phyloP scores from a whole-genome alignment of 2,888 invertebrate species.

The Pharmacophagus antenor region DNA sequence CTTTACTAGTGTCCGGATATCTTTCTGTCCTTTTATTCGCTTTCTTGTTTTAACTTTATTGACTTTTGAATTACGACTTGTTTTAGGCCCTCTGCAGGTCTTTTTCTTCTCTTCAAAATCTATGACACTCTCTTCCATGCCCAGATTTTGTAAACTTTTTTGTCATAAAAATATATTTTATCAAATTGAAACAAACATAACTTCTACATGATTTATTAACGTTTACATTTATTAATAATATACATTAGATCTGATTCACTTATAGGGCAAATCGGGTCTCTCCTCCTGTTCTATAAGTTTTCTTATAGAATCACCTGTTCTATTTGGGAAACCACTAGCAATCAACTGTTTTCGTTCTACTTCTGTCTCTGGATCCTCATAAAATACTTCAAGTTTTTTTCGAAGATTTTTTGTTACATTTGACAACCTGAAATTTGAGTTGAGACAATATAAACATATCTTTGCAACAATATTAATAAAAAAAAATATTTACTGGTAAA shows the following conservation, averaged over 20 bases:
- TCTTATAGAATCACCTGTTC: slow-evolving; percentile 49
- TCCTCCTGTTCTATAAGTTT: slow-evolving; percentile 48
- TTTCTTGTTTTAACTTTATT: slow-evolving; percentile 35
- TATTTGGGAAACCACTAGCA: slow-evolving; percentile 53
- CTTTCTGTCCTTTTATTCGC: slow-evolving; percentile 61
- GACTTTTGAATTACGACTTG: slow-evolving; percentile 32
- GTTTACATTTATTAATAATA: slow-evolving; percentile 23
- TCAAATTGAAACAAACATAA: slow-evolving; percentile 55
- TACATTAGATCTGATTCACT: slow-evolving; percentile 38
- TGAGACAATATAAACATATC: slow-evolving; percentile 29
- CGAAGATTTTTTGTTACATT: slow-evolving; percentile 51
- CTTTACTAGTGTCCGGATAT: slow-evolving; percentile 62
- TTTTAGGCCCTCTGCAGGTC: slow-evolving; percentile 50
- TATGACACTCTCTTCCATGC: slow-evolving; percentile 67
- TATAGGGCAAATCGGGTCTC: slow-evolving; percentile 53
- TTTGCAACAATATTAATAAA: neutral
- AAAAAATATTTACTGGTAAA: slow-evolving; percentile 73
- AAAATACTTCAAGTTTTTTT: slow-evolving; percentile 49
- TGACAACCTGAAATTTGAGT: slow-evolving; percentile 50
- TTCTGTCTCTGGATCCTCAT: slow-evolving; percentile 67
- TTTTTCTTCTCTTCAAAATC: slow-evolving; percentile 65
- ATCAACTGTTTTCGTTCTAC: slow-evolving; percentile 67
- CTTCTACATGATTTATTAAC: slow-evolving; percentile 29
- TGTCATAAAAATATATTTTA: slow-evolving; percentile 47
- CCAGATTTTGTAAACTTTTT: slow-evolving; percentile 63